These are phyloP conservation scores for Thryonomys swinderianus DNA, from an alignment of 2,113 vertebrate genomes.

Conservation along the genomic window DNA sequence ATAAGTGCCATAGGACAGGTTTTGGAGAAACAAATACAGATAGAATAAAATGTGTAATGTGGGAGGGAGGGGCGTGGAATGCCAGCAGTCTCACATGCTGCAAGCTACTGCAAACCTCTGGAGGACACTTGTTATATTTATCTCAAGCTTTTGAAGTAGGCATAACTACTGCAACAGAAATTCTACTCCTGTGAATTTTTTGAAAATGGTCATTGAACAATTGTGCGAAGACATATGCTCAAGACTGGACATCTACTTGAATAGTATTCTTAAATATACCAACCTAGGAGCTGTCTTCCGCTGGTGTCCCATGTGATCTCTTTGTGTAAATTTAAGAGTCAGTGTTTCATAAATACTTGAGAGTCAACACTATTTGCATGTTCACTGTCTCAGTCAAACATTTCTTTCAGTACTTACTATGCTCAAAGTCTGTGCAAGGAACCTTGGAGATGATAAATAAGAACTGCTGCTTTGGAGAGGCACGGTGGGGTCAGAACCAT, in stretches of 20 bases:
- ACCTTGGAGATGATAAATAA: background rate
- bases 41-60: background rate
- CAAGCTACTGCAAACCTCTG: background rate
- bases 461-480: background rate
- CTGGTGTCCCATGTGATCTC: background rate
- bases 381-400: background rate
- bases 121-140: background rate
- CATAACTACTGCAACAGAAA: background rate
- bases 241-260: background rate
- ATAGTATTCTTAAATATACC: background rate
- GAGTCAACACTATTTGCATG: background rate
- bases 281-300: background rate
- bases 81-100: background rate
- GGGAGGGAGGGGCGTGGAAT: background rate
- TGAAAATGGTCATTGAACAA: background rate
- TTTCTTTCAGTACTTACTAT: background rate
- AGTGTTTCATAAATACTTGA: background rate
- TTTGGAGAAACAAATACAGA: background rate
- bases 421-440: background rate
- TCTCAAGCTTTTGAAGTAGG: slow-evolving; percentile 1
- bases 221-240: background rate
- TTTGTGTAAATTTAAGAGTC: background rate
- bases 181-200: background rate
- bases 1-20: background rate
- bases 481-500: fast-evolving